Evolutionary conservation across 2,888 invertebrate genomes (phyloP).

Genomic region (Carterocephalus palaemon): DNA sequence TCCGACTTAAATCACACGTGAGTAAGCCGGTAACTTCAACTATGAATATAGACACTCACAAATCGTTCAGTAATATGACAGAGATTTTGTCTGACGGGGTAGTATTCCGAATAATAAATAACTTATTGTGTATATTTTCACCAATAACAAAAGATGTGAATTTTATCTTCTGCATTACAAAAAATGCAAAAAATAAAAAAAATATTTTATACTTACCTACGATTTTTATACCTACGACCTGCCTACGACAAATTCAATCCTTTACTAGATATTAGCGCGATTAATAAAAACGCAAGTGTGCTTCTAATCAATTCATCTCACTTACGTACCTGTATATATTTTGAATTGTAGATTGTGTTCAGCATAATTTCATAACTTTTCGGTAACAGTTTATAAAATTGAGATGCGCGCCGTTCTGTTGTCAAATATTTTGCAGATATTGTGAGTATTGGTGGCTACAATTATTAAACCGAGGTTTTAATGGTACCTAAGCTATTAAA

Average conservation of each 20-base stretch:
- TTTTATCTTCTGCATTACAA: slow-evolving; percentile 1
- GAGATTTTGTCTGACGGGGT: not conserved
- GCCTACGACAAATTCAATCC: no score
- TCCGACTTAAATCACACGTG: no score
- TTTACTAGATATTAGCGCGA: no score
- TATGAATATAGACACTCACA: no score
- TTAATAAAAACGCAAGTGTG: slow-evolving; percentile 19
- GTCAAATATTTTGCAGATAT: no score
- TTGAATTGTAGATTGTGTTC: slow-evolving; percentile 32
- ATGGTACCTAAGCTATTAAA: not conserved
- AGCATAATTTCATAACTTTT: slow-evolving; percentile 23
- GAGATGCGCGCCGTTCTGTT: not conserved
- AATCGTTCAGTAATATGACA: not conserved
- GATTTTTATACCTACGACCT: no score
- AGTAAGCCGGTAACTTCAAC: no score
- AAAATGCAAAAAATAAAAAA: not conserved
- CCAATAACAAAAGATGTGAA: not conserved
- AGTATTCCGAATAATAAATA: not conserved
- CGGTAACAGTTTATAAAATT: slow-evolving; percentile 3
- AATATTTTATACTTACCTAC: no score
- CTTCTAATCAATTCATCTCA: slow-evolving; percentile 28
- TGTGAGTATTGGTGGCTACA: no score
- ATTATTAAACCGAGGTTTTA: no score
- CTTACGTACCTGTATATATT: slow-evolving; percentile 21
- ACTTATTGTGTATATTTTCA: not conserved